Evolutionary conservation across 2,797 vertebrate species (phyloP).

Genomic region (Cyprinella venusta): DNA sequence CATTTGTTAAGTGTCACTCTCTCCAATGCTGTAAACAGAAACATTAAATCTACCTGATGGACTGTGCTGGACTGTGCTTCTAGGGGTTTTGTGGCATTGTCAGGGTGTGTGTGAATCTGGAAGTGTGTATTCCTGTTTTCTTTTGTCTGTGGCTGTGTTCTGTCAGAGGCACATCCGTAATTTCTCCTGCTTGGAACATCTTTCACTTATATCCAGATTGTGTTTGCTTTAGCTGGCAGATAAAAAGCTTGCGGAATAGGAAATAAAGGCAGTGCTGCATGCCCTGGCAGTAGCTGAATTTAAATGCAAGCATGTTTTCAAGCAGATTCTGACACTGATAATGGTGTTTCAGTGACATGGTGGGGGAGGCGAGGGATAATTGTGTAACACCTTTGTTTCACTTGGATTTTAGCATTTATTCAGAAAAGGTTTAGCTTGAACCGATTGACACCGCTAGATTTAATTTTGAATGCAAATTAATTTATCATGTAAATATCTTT

Average conservation of each 20-base stretch:
- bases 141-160: conserved; percentile 36
- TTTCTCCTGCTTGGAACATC: conserved; percentile 38
- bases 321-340: neutral
- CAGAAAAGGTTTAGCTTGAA: neutral
- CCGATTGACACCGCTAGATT: neutral
- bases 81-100: conserved; percentile 20
- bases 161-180: conserved; percentile 48
- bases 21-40: conserved; percentile 59
- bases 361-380: neutral
- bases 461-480: neutral
- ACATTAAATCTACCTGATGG: conserved; percentile 59
- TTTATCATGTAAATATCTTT: neutral
- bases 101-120: conserved; percentile 41
- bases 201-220: conserved; percentile 42
- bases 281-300: conserved; percentile 38
- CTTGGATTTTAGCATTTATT: neutral
- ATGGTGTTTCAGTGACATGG: neutral
- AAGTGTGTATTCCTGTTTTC: conserved; percentile 18
- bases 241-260: conserved; percentile 38
- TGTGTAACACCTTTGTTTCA: neutral
- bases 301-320: conserved; percentile 33
- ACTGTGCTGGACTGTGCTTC: conserved; percentile 43
- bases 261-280: conserved; percentile 24
- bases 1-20: conserved; percentile 63
- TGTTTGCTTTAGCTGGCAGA: conserved; percentile 51